Percentiles rank a stretch among this genome's conserved stretches.
phyloP scores from a whole-genome alignment of 2,797 vertebrate species.

The Delichon dasypus region DNA sequence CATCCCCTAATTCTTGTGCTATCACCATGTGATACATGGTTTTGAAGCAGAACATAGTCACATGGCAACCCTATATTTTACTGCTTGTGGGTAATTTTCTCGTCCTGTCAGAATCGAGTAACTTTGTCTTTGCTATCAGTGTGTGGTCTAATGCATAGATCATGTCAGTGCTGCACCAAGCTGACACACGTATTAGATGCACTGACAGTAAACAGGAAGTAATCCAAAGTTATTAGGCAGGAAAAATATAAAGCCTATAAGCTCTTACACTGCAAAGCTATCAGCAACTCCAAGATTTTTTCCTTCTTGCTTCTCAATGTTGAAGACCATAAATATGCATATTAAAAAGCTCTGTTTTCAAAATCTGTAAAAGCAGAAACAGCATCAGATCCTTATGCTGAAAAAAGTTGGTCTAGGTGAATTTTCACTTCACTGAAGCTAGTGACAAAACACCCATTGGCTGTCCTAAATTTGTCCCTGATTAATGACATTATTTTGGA shows the following conservation, averaged over 20 bases:
- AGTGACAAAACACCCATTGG: neutral
- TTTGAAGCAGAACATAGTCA: conserved; percentile 11
- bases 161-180: neutral
- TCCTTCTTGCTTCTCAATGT: neutral
- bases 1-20: conserved; percentile 2
- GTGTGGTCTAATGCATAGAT: conserved; percentile 65
- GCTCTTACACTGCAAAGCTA: neutral
- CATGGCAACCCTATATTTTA: conserved; percentile 40
- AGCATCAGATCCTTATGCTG: neutral
- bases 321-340: neutral
- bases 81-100: conserved; percentile 54
- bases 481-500: neutral
- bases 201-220: conserved; percentile 57
- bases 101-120: conserved; percentile 48
- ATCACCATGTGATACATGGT: neutral
- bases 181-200: conserved; percentile 40
- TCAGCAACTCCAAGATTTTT: conserved; percentile 9
- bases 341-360: conserved; percentile 45
- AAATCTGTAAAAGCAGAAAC: neutral
- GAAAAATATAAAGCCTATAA: neutral
- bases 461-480: neutral
- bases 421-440: neutral
- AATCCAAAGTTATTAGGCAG: conserved; percentile 42
- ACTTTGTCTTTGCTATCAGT: conserved; percentile 53
- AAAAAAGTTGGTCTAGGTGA: neutral